phyloP scores from a whole-genome alignment of 2,888 invertebrate species.

The Crioceris asparagi region DNA sequence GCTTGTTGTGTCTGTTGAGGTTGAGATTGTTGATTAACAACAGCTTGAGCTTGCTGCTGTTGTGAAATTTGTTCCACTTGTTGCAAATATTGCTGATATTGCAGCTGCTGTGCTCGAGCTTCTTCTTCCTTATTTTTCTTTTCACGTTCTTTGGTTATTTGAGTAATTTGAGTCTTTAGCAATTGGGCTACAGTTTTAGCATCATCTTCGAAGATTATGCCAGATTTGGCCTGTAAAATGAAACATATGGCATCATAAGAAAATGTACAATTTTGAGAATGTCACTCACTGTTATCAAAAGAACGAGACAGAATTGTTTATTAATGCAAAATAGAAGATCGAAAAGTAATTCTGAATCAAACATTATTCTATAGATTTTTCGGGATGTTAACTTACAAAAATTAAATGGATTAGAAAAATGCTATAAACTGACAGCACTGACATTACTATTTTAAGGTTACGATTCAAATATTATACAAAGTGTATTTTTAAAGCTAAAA shows the following conservation, averaged over 20 bases:
- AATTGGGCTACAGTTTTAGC: constrained; percentile 83
- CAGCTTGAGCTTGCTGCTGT: constrained; percentile 41
- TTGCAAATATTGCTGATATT: constrained; percentile 48
- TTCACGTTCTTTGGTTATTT: constrained; percentile 53
- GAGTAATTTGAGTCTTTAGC: constrained; percentile 77
- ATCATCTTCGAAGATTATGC: constrained; percentile 92
- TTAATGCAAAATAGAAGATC: constrained; percentile 16
- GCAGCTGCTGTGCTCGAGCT: constrained; percentile 43
- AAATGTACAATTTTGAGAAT: neutral
- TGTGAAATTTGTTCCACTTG: constrained; percentile 39
- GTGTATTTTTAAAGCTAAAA: no score
- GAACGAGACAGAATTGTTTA: constrained; percentile 15
- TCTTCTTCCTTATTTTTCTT: constrained; percentile 39
- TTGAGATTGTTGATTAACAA: constrained; percentile 18
- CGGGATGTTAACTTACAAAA: no score
- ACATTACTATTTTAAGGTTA: no score
- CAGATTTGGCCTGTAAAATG: constrained; percentile 60
- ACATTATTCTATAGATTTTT: no score
- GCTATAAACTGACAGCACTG: no score
- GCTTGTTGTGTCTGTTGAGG: constrained; percentile 37
- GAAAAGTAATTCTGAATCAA: constrained; percentile 3
- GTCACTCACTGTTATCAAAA: neutral
- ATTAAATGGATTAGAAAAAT: no score
- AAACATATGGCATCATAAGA: constrained; percentile 13
- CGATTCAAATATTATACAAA: no score